These are phyloP conservation scores for Acleris laterana DNA, from an alignment of 2,888 invertebrate genomes.

Conservation along the genomic window DNA sequence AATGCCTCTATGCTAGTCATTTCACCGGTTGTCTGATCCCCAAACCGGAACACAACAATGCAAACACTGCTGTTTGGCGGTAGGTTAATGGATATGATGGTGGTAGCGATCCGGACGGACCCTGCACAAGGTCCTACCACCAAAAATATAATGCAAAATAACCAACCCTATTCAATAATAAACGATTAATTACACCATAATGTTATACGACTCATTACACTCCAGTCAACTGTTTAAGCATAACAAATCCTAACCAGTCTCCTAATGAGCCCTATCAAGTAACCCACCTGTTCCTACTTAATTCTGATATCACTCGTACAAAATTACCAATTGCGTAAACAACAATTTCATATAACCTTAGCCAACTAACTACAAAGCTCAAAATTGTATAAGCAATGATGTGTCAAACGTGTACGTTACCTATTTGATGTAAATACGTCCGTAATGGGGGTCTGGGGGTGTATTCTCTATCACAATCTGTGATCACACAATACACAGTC, in stretches of 20 bases:
- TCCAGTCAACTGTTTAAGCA: background rate
- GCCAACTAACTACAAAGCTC: background rate
- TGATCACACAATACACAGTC: no score
- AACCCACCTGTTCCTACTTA: slow-evolving; percentile 33
- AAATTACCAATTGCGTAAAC: slow-evolving; percentile 19
- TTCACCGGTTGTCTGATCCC: no score
- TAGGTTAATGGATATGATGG: no score
- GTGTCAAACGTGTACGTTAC: slow-evolving; percentile 19
- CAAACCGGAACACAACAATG: no score
- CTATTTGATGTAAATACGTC: slow-evolving; percentile 23
- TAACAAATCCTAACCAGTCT: slow-evolving; percentile 22
- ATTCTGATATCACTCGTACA: slow-evolving; percentile 32
- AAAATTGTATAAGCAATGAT: background rate
- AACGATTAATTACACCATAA: background rate
- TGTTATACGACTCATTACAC: slow-evolving; percentile 1
- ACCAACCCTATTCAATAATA: no score
- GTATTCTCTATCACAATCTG: no score
- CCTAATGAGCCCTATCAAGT: slow-evolving; percentile 29
- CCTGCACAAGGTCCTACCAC: no score
- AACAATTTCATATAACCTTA: background rate
- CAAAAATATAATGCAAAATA: no score
- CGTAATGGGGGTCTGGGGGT: slow-evolving; percentile 17
- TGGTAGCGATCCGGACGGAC: no score
- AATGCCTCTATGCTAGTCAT: no score
- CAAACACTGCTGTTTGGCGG: no score